Evolutionary conservation across 2,113 vertebrate species (phyloP).

Genomic region (Xerus inauris): DNA sequence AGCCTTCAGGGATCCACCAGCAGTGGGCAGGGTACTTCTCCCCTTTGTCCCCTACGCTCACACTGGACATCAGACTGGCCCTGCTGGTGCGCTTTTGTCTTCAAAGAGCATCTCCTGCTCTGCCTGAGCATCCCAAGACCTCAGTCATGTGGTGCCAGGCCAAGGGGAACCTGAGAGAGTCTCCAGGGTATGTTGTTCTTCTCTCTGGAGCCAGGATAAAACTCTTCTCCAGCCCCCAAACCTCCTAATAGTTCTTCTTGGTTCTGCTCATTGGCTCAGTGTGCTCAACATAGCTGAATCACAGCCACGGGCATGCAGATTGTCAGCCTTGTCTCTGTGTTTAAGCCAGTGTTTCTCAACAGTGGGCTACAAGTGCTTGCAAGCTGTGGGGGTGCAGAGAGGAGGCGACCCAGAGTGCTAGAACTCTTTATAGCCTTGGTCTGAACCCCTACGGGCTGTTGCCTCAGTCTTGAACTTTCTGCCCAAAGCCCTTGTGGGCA

Average conservation of each 20-base stretch:
- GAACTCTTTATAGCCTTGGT: neutral
- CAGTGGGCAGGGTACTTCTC: neutral
- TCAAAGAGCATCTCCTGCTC: neutral
- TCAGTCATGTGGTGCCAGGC: fast-evolving
- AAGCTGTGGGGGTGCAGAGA: neutral
- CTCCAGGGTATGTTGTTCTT: neutral
- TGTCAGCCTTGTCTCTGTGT: neutral
- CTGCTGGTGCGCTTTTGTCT: neutral
- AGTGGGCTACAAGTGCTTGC: neutral
- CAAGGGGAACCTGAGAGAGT: no score
- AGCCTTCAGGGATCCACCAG: neutral
- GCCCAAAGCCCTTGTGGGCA: neutral
- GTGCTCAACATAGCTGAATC: no score
- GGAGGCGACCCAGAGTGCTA: neutral
- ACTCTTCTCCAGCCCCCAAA: neutral
- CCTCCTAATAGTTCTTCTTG: fast-evolving
- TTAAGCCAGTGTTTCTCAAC: neutral
- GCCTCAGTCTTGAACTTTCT: neutral
- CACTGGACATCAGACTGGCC: fast-evolving
- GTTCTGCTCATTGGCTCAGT: neutral
- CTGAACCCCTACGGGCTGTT: neutral
- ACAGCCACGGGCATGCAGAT: neutral
- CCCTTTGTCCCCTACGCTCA: neutral
- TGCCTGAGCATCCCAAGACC: neutral
- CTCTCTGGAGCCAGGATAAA: neutral